Conservation (phyloP, 1,140 invertebrate genomes). For the Leguminivora glycinivorella region DNA sequence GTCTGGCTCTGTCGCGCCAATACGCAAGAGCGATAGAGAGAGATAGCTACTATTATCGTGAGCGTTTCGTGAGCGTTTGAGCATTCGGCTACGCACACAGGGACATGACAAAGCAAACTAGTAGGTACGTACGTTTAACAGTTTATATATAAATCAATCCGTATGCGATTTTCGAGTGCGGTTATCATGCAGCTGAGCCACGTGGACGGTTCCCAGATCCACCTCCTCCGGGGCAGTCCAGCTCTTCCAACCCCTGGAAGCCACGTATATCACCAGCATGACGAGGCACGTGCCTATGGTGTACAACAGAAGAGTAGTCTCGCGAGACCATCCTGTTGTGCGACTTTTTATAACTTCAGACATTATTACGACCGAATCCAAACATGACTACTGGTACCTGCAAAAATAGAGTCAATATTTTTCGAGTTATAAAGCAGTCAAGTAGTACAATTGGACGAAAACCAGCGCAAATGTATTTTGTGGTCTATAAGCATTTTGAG, state of each 20-base stretch:
- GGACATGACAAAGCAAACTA: background rate
- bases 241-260: slow-evolving; percentile 59
- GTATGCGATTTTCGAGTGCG: background rate
- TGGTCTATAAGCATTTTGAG: background rate
- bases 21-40: no score
- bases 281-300: slow-evolving; percentile 49
- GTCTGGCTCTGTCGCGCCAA: no score
- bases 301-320: slow-evolving; percentile 32
- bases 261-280: slow-evolving; percentile 46
- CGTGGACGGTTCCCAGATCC: slow-evolving; percentile 49
- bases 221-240: slow-evolving; percentile 62
- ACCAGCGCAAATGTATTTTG: no score
- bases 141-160: background rate
- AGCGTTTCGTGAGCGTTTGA: no score
- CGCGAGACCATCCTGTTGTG: background rate
- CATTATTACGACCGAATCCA: background rate
- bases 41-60: no score
- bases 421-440: no score
- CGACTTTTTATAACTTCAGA: background rate
- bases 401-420: background rate
- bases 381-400: background rate
- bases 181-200: slow-evolving; percentile 3
- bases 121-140: background rate
- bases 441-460: no score
- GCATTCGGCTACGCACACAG: no score